Evolutionary conservation across 2,797 vertebrate genomes (phyloP).

Genomic region (Scleropages formosus): DNA sequence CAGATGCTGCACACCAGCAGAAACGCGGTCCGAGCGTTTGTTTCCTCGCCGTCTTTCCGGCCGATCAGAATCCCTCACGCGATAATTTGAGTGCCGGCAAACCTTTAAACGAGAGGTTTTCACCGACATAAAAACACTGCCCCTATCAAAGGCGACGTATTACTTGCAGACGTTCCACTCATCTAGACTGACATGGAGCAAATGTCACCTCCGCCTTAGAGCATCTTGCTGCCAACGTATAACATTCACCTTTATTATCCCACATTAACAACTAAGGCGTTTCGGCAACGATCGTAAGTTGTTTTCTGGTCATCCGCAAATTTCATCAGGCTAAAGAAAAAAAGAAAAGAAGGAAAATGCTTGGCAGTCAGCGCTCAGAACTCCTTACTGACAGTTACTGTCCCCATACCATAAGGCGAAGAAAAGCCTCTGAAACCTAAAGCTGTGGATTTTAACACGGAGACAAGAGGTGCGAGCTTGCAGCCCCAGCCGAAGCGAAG

Average conservation of each 20-base stretch:
- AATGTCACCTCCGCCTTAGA: background rate
- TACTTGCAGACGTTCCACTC: background rate
- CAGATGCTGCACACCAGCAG: constrained; percentile 14
- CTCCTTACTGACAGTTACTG: background rate
- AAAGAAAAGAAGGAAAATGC: constrained; percentile 9
- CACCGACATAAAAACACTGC: background rate
- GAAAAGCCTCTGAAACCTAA: background rate
- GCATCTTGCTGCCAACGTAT: background rate
- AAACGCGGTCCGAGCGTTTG: background rate
- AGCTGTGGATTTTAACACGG: background rate
- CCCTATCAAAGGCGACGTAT: background rate
- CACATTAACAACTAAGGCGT: background rate
- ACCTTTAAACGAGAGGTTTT: background rate
- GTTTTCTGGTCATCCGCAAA: constrained; percentile 8
- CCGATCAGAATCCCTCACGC: background rate
- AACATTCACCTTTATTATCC: constrained; percentile 7
- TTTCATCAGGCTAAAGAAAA: constrained; percentile 6
- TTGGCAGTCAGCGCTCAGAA: background rate
- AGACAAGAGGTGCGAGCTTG: background rate
- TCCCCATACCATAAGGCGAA: background rate
- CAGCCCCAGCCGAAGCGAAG: background rate
- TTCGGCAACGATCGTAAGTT: background rate
- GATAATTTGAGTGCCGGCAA: background rate
- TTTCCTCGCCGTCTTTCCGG: background rate
- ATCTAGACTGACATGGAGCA: constrained; percentile 17